phyloP scores from a whole-genome alignment of 2,113 vertebrate genomes.

The Scomber colias region DNA sequence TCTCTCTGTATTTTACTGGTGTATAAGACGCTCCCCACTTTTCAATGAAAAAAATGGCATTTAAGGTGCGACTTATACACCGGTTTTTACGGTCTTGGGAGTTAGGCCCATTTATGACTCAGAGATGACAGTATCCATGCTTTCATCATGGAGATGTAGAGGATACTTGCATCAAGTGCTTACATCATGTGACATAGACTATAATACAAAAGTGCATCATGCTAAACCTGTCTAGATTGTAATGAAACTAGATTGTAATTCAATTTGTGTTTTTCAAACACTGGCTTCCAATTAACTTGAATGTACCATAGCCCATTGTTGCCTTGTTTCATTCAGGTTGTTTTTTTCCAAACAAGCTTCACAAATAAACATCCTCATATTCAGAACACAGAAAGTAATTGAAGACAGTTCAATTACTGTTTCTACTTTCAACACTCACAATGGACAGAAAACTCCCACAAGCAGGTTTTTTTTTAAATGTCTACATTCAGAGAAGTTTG shows the following conservation, averaged over 20 bases:
- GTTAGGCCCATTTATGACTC: neutral
- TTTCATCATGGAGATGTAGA: neutral
- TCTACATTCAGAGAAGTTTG: neutral
- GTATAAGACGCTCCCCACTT: no score
- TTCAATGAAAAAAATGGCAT: no score
- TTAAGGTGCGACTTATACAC: no score
- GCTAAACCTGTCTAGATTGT: neutral
- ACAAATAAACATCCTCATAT: constrained; percentile 7
- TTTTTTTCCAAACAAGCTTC: constrained; percentile 1
- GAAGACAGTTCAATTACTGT: neutral
- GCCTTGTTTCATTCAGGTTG: neutral
- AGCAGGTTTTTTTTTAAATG: neutral
- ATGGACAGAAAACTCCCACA: no score
- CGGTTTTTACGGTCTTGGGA: neutral
- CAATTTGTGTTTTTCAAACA: neutral
- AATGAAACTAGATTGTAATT: neutral
- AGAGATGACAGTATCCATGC: neutral
- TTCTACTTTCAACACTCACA: neutral
- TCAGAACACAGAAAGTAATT: constrained; percentile 4
- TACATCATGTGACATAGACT: neutral
- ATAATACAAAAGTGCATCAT: neutral
- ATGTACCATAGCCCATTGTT: neutral
- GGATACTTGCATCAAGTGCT: neutral
- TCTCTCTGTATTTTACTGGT: no score
- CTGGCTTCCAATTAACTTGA: neutral